These are phyloP conservation scores for Daubentonia madagascariensis DNA, from an alignment of 2,113 vertebrate species.

Conservation along the genomic window DNA sequence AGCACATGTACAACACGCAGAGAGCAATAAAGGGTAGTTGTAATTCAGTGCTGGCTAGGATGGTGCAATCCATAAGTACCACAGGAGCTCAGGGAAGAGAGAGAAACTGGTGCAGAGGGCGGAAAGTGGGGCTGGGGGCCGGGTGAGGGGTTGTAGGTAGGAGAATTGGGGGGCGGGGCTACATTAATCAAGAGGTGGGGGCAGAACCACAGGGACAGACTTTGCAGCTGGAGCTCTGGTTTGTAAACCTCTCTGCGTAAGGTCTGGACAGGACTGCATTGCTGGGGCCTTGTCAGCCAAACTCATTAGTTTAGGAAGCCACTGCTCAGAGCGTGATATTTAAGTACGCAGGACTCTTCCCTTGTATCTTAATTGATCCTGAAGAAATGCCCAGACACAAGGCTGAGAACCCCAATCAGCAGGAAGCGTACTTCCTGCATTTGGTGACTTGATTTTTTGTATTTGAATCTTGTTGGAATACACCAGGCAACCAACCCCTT, in stretches of 20 bases:
- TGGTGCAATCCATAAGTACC: not conserved
- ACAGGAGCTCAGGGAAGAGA: not conserved
- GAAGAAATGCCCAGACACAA: not conserved
- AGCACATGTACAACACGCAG: fast-evolving
- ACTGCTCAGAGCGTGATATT: not conserved
- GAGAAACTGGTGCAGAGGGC: fast-evolving
- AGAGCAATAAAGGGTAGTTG: not conserved
- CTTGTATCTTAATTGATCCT: not conserved
- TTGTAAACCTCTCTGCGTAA: too few species aligned
- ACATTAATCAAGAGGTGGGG: not conserved
- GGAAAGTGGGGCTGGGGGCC: not conserved
- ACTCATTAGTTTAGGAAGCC: not conserved
- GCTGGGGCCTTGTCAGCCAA: not conserved
- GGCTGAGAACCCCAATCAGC: not conserved
- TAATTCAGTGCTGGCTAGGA: not conserved
- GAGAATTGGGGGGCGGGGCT: not conserved
- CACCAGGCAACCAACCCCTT: not conserved
- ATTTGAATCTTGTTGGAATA: not conserved
- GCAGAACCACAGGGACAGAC: too few species aligned
- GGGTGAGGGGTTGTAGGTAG: fast-evolving
- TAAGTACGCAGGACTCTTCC: not conserved
- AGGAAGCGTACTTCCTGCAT: not conserved
- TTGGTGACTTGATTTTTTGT: not conserved
- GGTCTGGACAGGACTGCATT: not conserved
- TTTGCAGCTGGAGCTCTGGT: not conserved